Evolutionary conservation across 1,140 invertebrate genomes (phyloP), one percentile per base, ranked within the genome.

Genomic region (Drosophila nebulosa): DNA sequence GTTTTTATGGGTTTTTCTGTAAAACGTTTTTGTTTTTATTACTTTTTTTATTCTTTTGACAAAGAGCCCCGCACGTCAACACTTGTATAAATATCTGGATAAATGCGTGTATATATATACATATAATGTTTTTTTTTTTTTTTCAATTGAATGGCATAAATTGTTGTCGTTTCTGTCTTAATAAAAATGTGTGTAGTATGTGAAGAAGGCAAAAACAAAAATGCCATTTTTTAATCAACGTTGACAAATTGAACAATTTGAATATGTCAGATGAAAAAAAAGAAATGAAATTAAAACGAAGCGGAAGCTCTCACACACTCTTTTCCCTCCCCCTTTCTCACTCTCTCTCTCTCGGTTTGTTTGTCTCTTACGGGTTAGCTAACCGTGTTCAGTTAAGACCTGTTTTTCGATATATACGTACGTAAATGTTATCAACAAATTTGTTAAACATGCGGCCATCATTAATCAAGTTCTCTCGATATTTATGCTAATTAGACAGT

Each of bases 401-500:
- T 30, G 42, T 32, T 46, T 42, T 30, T 24, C 10, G 12, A 21
- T 10, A 27, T 16, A 53, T 53, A 56, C 5, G n/a, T 16, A 32
- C 9, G 35, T 30, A 39, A 70, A 72, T 68, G 61, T 73, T 68
- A 69, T 58, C 63, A 35, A 58, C 53, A 55, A 67, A 67, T 72
- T 64, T 67, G 64, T 62, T 67, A 63, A 59, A 62, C 58, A 72
- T 58, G 62, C 50, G 22, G 24, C 12, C 46, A 67, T 27, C 64
- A 78, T 66, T 69, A 66, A 76, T 77, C 69, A 60, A 80, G 46
- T 83, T 79, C 72, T 62, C 18, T 46, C 39, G 39, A 46, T 64
- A 63, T 74, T 75, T 80, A 85, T 80, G 83, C 64, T 86, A 86
- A 86, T 86, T 81, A 75, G 83, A 55, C 56, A 63, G 18, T 7